Conservation (phyloP, 2,888 invertebrate species). For the Calameuta filiformis region DNA sequence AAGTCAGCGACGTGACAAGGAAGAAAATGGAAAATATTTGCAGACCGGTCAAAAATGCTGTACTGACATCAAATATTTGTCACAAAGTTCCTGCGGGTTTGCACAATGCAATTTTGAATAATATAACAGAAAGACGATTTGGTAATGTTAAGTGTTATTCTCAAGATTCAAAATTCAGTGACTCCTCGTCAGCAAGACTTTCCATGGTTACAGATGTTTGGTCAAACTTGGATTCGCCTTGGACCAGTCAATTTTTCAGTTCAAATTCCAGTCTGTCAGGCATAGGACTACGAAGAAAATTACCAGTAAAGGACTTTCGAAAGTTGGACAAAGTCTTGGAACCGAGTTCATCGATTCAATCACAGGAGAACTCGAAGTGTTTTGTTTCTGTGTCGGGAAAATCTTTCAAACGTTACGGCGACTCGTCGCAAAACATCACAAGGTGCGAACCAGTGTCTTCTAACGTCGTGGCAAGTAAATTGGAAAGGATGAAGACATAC, state of each 20-base stretch:
- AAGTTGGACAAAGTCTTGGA: not conserved
- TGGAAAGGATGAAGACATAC: conserved; percentile 36
- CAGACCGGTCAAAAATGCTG: not conserved
- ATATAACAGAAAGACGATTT: not conserved
- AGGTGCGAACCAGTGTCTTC: not conserved
- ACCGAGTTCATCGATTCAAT: conserved; percentile 22
- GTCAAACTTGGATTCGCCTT: conserved; percentile 23
- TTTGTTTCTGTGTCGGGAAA: conserved; percentile 34
- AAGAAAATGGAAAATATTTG: not conserved
- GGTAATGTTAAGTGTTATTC: not conserved
- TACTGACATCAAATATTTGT: not conserved
- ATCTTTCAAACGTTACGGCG: conserved; percentile 16
- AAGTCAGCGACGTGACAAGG: not conserved
- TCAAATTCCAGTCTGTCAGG: not conserved
- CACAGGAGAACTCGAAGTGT: conserved; percentile 34
- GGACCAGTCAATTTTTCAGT: not conserved
- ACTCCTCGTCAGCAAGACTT: conserved; percentile 9
- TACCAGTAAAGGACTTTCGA: not conserved
- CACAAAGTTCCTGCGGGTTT: not conserved
- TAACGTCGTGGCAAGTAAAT: conserved; percentile 22
- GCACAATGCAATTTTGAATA: not conserved
- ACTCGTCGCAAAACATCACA: not conserved
- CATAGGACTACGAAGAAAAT: not conserved
- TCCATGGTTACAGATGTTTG: conserved; percentile 23
- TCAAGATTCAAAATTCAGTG: not conserved